Evolutionary conservation across 2,797 vertebrate genomes (phyloP).

Genomic region (Sebastes itinus): DNA sequence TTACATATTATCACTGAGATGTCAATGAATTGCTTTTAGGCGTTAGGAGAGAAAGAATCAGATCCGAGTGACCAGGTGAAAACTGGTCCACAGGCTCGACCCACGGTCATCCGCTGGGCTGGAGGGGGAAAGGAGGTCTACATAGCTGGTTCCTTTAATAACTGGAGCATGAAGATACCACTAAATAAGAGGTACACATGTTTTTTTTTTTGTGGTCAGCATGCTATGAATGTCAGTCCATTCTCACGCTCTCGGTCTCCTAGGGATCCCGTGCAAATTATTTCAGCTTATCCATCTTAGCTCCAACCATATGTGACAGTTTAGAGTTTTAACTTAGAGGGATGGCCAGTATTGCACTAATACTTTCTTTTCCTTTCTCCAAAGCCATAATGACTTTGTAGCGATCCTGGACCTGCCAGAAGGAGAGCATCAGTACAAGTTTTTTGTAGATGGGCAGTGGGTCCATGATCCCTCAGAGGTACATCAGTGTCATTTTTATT

Average conservation of each 20-base stretch:
- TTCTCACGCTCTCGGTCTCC: neutral
- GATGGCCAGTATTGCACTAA: neutral
- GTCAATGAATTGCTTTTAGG: conserved; percentile 50
- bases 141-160: conserved; percentile 97
- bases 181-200: conserved; percentile 92
- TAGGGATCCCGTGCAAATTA: neutral
- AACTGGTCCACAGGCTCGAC: conserved; percentile 89
- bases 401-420: conserved; percentile 97
- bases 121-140: conserved; percentile 96
- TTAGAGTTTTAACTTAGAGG: neutral
- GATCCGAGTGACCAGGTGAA: conserved; percentile 91
- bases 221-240: neutral
- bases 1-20: neutral
- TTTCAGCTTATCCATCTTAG: neutral
- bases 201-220: neutral
- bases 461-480: conserved; percentile 96
- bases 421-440: conserved; percentile 98
- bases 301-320: neutral
- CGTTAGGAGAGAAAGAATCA: conserved; percentile 88
- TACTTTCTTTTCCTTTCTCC: conserved; percentile 22
- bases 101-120: conserved; percentile 97
- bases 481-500: conserved; percentile 18
- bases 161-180: conserved; percentile 95
- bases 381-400: conserved; percentile 97
- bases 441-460: conserved; percentile 99